phyloP scores from a whole-genome alignment of 2,888 invertebrate genomes.

The Erebia palarica region DNA sequence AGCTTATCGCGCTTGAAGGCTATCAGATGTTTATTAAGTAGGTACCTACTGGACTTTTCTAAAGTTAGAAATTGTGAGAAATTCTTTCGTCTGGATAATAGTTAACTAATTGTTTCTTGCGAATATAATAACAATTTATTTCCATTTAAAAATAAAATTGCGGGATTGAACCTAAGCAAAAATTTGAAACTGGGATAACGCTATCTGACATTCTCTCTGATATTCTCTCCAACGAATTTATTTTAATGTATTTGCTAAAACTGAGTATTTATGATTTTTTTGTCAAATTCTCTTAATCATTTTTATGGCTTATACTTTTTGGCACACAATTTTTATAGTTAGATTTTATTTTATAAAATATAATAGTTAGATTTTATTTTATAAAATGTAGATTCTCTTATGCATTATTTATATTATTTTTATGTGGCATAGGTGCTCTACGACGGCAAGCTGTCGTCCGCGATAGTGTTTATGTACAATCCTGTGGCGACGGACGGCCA shows the following conservation, averaged over 20 bases:
- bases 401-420: conserved; percentile 5
- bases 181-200: too few species aligned
- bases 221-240: too few species aligned
- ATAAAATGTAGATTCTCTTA: background rate
- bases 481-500: conserved; percentile 99
- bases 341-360: background rate
- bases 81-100: background rate
- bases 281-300: too few species aligned
- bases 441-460: conserved; percentile 98
- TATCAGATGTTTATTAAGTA: background rate
- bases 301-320: too few species aligned
- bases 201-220: too few species aligned
- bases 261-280: too few species aligned
- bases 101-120: too few species aligned
- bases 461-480: conserved; percentile 99
- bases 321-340: too few species aligned
- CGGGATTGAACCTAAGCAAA: too few species aligned
- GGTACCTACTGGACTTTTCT: background rate
- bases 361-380: background rate
- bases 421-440: conserved; percentile 90
- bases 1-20: conserved; percentile 8
- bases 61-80: background rate
- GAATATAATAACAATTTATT: too few species aligned
- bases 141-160: too few species aligned
- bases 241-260: too few species aligned